These are phyloP conservation scores for Apodemia duryi DNA, from an alignment of 2,888 invertebrate genomes.

Conservation along the genomic window DNA sequence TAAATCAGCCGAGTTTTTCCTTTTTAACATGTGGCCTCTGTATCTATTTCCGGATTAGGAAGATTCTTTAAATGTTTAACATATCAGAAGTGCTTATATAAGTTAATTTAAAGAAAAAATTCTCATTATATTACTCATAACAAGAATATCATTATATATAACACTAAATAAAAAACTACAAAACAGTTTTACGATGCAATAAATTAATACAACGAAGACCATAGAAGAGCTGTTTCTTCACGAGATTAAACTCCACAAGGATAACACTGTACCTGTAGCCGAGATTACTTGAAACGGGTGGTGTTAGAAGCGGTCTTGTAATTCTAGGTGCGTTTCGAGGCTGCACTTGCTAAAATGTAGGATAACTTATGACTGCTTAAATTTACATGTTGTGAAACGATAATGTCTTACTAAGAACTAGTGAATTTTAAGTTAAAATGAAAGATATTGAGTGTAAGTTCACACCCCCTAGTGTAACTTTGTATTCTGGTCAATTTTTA, in stretches of 20 bases:
- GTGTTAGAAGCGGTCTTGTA: conserved; percentile 3
- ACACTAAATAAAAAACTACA: not conserved
- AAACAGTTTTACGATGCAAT: not conserved
- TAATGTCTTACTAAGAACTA: not conserved
- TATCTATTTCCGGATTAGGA: conserved; percentile 23
- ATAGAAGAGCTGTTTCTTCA: conserved; percentile 6
- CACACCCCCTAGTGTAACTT: too few relatives aligned
- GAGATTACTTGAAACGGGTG: conserved; percentile 1
- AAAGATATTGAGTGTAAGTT: not conserved
- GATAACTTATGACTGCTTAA: conserved; percentile 6
- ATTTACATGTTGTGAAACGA: conserved; percentile 2
- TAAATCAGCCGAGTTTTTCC: too few relatives aligned
- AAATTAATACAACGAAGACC: conserved; percentile 2
- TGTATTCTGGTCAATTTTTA: too few relatives aligned
- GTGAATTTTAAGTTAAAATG: not conserved
- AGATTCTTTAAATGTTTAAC: conserved; percentile 27
- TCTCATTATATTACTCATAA: too few relatives aligned
- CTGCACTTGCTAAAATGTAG: not conserved
- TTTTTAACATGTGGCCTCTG: too few relatives aligned
- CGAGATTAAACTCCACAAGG: conserved; percentile 7
- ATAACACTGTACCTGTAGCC: conserved; percentile 2
- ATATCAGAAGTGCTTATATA: too few relatives aligned
- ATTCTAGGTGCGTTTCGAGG: conserved; percentile 12
- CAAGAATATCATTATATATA: too few relatives aligned
- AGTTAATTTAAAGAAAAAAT: too few relatives aligned